These are phyloP conservation scores for Harpalus rufipes DNA, from an alignment of 2,888 invertebrate genomes.

Conservation along the genomic window DNA sequence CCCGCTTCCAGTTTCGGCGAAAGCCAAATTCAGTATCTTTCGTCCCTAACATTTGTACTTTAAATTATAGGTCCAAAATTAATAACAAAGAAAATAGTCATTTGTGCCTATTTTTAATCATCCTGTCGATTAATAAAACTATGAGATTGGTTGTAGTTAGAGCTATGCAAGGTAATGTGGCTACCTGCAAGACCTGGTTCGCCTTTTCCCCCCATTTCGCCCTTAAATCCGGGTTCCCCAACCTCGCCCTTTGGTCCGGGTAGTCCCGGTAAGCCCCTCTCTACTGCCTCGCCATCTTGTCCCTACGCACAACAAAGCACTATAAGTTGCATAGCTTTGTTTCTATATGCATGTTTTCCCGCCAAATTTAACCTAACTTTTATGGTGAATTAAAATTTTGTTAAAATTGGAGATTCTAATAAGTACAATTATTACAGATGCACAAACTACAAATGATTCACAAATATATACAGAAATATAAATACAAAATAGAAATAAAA, in stretches of 20 bases:
- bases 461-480: conserved; percentile 35
- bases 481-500: conserved; percentile 43
- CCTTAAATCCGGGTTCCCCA: conserved; percentile 79
- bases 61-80: too few species aligned
- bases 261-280: conserved; percentile 83
- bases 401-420: neutral
- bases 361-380: conserved; percentile 5
- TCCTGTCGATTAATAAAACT: neutral
- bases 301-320: conserved; percentile 78
- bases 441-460: conserved; percentile 40
- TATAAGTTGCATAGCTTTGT: conserved; percentile 71
- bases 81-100: too few species aligned
- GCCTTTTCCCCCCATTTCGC: conserved; percentile 78
- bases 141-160: neutral
- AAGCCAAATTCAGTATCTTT: too few species aligned
- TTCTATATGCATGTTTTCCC: neutral
- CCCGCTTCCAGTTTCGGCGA: too few species aligned
- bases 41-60: too few species aligned
- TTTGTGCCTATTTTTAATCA: too few species aligned
- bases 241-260: conserved; percentile 81
- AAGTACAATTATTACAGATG: conserved; percentile 16
- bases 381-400: neutral
- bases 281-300: conserved; percentile 80
- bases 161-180: conserved; percentile 56
- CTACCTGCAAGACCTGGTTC: conserved; percentile 78